These are phyloP conservation scores for Schizothorax lantsangensis DNA, from an alignment of 2,797 vertebrate genomes.

Conservation along the genomic window DNA sequence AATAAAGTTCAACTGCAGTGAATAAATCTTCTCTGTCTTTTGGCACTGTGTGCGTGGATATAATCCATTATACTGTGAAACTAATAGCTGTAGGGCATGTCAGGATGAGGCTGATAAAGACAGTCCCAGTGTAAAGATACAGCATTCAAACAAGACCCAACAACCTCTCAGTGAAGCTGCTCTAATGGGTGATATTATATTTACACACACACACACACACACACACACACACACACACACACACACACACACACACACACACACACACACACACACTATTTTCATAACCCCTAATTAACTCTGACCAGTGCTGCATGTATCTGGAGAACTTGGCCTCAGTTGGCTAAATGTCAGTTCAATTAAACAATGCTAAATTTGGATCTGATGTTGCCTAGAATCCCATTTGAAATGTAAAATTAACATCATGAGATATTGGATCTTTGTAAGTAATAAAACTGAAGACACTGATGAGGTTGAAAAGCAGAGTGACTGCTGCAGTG, in stretches of 20 bases:
- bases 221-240: background rate
- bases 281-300: constrained; percentile 27
- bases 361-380: constrained; percentile 22
- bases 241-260: background rate
- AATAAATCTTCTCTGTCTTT: constrained; percentile 30
- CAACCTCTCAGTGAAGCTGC: background rate
- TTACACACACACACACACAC: constrained; percentile 1
- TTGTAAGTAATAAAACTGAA: background rate
- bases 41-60: background rate
- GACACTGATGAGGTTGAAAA: constrained; percentile 6
- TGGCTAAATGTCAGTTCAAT: constrained; percentile 29
- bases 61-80: constrained; percentile 20
- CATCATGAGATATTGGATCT: background rate
- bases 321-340: background rate
- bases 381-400: constrained; percentile 2
- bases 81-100: constrained; percentile 11
- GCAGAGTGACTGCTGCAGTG: background rate
- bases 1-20: constrained; percentile 18
- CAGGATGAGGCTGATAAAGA: constrained; percentile 5
- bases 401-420: constrained; percentile 17
- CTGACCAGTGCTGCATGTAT: constrained; percentile 12
- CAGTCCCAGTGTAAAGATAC: constrained; percentile 2
- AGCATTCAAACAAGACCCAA: constrained; percentile 8
- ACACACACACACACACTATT: constrained; percentile 4
- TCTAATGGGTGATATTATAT: constrained; percentile 6